A percentile compares a stretch with the other conserved stretches of the same genome.
Conservation (phyloP, 2,888 invertebrate genomes). For the Clanis bilineata region DNA sequence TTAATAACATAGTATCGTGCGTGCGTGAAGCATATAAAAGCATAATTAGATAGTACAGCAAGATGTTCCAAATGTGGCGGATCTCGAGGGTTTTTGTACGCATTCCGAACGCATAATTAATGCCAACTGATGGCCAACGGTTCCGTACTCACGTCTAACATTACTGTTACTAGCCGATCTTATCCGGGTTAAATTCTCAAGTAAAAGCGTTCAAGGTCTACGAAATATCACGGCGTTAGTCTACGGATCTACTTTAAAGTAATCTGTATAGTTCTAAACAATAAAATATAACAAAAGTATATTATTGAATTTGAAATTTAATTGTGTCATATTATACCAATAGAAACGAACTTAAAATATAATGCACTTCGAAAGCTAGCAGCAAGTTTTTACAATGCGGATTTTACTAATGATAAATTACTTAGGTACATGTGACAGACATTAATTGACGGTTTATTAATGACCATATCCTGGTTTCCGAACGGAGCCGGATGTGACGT, state of each 20-base stretch:
- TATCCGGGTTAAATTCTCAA: constrained; percentile 52
- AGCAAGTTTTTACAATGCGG: neutral
- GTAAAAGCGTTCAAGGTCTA: constrained; percentile 45
- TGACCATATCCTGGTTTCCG: constrained; percentile 11
- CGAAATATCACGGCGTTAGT: constrained; percentile 43
- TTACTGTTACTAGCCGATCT: constrained; percentile 37
- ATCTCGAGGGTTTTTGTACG: constrained; percentile 58
- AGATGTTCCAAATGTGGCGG: constrained; percentile 51
- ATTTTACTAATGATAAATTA: constrained; percentile 2
- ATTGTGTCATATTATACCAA: no score
- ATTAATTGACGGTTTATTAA: neutral
- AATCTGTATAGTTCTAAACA: neutral
- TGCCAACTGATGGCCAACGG: constrained; percentile 17
- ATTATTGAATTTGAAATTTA: no score
- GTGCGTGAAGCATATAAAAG: constrained; percentile 10
- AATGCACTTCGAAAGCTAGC: constrained; percentile 5
- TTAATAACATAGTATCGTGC: constrained; percentile 8
- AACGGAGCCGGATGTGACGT: constrained; percentile 17
- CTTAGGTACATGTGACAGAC: constrained; percentile 1
- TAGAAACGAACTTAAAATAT: neutral
- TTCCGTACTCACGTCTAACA: constrained; percentile 19
- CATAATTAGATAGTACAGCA: constrained; percentile 13
- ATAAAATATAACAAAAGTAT: no score
- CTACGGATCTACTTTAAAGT: constrained; percentile 25
- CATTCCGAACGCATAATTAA: constrained; percentile 43